phyloP scores from a whole-genome alignment of 2,113 vertebrate species.

The Rhea pennata region DNA sequence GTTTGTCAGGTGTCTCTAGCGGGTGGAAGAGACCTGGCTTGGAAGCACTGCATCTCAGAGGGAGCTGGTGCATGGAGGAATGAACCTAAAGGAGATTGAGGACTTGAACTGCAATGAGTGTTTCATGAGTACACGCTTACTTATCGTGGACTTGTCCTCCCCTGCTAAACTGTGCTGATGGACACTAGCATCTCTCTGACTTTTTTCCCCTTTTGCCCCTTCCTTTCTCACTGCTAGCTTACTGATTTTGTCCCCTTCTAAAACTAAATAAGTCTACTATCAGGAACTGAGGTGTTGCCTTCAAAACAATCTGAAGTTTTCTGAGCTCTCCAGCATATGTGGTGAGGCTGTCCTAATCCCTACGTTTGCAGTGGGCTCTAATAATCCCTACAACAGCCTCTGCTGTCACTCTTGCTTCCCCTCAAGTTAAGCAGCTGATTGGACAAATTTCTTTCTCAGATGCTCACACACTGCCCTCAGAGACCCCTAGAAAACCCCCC shows the following conservation, averaged over 20 bases:
- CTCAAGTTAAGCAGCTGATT: neutral
- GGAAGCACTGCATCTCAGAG: neutral
- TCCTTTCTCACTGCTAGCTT: neutral
- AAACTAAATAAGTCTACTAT: neutral
- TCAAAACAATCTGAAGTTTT: neutral
- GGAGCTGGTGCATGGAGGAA: neutral
- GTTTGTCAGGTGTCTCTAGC: neutral
- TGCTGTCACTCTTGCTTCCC: neutral
- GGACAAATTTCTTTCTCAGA: neutral
- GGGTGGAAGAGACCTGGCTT: neutral
- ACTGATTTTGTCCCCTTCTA: neutral
- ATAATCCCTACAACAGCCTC: neutral
- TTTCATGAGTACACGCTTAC: neutral
- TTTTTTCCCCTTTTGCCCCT: neutral
- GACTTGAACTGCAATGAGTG: neutral
- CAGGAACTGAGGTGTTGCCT: neutral
- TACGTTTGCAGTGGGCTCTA: neutral
- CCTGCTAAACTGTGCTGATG: neutral
- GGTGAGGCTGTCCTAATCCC: neutral
- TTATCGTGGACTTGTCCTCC: neutral
- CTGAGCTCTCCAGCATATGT: neutral
- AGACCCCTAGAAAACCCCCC: neutral
- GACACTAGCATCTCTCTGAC: neutral
- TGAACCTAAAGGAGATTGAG: neutral
- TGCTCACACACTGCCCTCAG: accelerated